Evolutionary conservation across 1,140 invertebrate species (phyloP).

Genomic region (Cryptotermes secundus): DNA sequence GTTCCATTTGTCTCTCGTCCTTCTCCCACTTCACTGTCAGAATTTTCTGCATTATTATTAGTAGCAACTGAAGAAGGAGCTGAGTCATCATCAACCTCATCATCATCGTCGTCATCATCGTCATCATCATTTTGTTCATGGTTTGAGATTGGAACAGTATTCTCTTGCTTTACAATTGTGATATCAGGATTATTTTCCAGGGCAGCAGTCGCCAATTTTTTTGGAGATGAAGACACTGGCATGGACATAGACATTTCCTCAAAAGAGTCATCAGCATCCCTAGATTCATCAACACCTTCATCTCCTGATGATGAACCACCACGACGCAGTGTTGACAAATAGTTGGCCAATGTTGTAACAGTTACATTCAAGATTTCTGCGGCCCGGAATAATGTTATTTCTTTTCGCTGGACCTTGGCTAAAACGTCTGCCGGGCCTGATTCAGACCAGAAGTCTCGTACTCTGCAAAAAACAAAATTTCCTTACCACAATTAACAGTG

Average conservation of each 20-base stretch:
- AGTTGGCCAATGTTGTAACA: constrained; percentile 68
- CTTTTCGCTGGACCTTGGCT: constrained; percentile 67
- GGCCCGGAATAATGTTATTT: constrained; percentile 67
- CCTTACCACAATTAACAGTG: too few species aligned
- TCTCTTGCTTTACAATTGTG: constrained; percentile 61
- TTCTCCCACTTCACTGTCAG: constrained; percentile 24
- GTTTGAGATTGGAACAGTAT: constrained; percentile 29
- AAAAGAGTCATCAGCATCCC: constrained; percentile 25
- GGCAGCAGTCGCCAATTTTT: constrained; percentile 51
- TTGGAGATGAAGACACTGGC: constrained; percentile 45
- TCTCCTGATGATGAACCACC: constrained; percentile 33
- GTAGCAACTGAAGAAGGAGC: constrained; percentile 24
- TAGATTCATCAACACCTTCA: constrained; percentile 33
- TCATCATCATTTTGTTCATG: constrained; percentile 27
- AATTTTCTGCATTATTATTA: constrained; percentile 31
- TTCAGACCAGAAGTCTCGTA: constrained; percentile 74
- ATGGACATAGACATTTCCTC: not conserved
- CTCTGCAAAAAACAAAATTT: constrained; percentile 51
- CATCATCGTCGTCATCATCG: not conserved
- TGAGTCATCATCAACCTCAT: constrained; percentile 28
- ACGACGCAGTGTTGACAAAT: constrained; percentile 59
- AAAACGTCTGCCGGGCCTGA: constrained; percentile 70
- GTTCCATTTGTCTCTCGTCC: constrained; percentile 14
- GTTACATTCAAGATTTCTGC: constrained; percentile 72
- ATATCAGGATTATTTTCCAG: constrained; percentile 62